Evolutionary conservation across 2,888 invertebrate species (phyloP), one percentile per base, ranked within the genome.

Genomic region (Tipula confusa): DNA sequence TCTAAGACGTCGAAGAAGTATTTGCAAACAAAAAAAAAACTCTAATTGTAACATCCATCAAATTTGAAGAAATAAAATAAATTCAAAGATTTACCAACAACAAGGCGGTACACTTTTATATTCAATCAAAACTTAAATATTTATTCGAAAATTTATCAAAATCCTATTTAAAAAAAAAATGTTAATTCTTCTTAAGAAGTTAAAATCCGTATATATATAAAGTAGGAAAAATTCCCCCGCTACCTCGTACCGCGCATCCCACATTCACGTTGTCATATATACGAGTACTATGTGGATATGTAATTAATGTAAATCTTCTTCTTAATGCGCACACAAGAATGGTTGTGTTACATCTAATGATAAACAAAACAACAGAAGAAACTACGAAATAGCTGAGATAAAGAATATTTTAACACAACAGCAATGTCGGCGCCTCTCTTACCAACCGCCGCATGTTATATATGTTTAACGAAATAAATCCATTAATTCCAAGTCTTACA

Each of bases 11-110:
- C 64, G 64, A 64, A 64, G 24, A 24, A 18, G 24, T 24, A 64
- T 64, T 64, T 24, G 64, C 64, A 64, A 64, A 64, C 13, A 64
- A 64, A 15, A 24, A 64, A 4, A 64, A 64, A 24, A 24, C 24
- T 64, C 64, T 64, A 64, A 64, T 64, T 64, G 64, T 64, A 64
- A 64, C 64, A 64, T 64, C 64, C 64, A 64, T 64, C 64, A 64
- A 64, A 43, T 15, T 43, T 38, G n/a, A n/a, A n/a, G 33, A 33
- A 6, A 6, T 33, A 1, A 11, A 33, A n/a, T n/a, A 48, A 2
- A 18, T 18, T 64, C 7, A 64, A 2, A 18, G 64, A 24, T 64
- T 64, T 64, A 64, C 64, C 64, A 64, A 18, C 64, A 64, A 6
- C 24, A 64, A 64, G 64, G 64, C 64, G 64, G 64, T 24, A 24